Evolutionary conservation across 2,888 invertebrate species (phyloP).

Genomic region (Notodonta dromedarius): DNA sequence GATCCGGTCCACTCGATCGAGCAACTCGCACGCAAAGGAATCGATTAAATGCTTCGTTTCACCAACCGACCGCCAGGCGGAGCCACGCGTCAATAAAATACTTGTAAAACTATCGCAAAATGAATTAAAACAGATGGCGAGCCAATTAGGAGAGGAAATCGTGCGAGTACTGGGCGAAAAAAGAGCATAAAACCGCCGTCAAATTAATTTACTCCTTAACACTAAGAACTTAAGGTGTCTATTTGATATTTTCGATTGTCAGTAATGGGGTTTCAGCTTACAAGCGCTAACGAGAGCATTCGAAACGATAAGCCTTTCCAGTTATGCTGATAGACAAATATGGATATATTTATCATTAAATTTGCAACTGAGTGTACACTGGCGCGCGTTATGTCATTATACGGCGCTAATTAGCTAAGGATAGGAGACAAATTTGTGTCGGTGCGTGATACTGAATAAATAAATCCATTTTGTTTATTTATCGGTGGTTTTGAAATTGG

Average conservation of each 20-base stretch:
- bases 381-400: conserved; percentile 65
- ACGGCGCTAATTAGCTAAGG: conserved; percentile 63
- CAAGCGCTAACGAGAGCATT: conserved; percentile 78
- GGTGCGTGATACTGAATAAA: conserved; percentile 13
- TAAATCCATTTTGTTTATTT: conserved; percentile 37
- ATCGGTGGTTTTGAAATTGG: conserved; percentile 29
- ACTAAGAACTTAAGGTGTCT: conserved; percentile 48
- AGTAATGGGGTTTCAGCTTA: conserved; percentile 78
- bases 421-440: conserved; percentile 63
- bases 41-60: conserved; percentile 81
- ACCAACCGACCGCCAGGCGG: conserved; percentile 73
- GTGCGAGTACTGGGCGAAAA: conserved; percentile 79
- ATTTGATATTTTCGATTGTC: conserved; percentile 43
- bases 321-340: conserved; percentile 82
- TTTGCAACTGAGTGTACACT: conserved; percentile 68
- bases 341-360: conserved; percentile 80
- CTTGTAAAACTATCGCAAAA: conserved; percentile 84
- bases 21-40: conserved; percentile 76
- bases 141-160: conserved; percentile 83
- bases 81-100: conserved; percentile 83
- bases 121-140: conserved; percentile 83
- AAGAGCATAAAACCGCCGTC: conserved; percentile 57
- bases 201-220: conserved; percentile 53
- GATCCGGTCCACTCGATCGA: conserved; percentile 59
- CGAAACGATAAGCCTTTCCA: conserved; percentile 74